phyloP scores from a whole-genome alignment of 2,888 invertebrate species.

The Oxytorus armatus region DNA sequence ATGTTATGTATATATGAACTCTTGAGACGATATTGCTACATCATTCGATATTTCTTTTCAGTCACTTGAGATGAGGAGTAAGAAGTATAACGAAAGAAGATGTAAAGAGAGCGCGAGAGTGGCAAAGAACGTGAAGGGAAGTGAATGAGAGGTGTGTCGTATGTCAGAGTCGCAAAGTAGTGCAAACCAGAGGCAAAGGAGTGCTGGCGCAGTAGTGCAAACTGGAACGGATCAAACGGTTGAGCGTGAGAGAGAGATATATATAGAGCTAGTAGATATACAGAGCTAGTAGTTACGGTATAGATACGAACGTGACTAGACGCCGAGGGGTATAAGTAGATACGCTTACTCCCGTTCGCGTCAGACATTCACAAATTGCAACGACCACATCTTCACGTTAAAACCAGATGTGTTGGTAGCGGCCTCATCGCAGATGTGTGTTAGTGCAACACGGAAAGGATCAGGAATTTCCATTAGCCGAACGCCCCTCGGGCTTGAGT shows the following conservation, averaged over 20 bases:
- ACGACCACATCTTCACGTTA: slow-evolving; percentile 43
- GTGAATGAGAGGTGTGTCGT: background rate
- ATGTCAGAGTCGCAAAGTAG: background rate
- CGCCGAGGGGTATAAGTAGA: slow-evolving; percentile 40
- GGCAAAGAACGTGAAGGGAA: background rate
- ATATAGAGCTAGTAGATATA: background rate
- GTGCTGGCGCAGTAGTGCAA: slow-evolving; percentile 46
- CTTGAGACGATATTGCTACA: slow-evolving; percentile 18
- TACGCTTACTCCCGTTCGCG: slow-evolving; percentile 37
- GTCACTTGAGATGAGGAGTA: slow-evolving; percentile 23
- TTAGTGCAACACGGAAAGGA: slow-evolving; percentile 42
- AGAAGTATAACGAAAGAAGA: slow-evolving; percentile 13
- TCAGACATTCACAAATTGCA: slow-evolving; percentile 60
- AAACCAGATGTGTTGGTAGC: slow-evolving; percentile 35
- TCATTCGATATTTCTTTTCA: slow-evolving; percentile 28
- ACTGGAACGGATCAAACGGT: slow-evolving; percentile 48
- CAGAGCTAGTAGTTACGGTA: slow-evolving; percentile 32
- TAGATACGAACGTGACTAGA: slow-evolving; percentile 37
- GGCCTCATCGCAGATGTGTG: slow-evolving; percentile 1
- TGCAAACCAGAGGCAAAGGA: slow-evolving; percentile 12
- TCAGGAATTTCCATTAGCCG: slow-evolving; percentile 60
- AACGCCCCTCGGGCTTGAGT: slow-evolving; percentile 28
- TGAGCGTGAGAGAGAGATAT: background rate
- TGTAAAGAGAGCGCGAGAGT: background rate
- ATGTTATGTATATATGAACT: slow-evolving; percentile 9